phyloP scores from a whole-genome alignment of 2,888 invertebrate genomes.

The Agrochola lychnidis region DNA sequence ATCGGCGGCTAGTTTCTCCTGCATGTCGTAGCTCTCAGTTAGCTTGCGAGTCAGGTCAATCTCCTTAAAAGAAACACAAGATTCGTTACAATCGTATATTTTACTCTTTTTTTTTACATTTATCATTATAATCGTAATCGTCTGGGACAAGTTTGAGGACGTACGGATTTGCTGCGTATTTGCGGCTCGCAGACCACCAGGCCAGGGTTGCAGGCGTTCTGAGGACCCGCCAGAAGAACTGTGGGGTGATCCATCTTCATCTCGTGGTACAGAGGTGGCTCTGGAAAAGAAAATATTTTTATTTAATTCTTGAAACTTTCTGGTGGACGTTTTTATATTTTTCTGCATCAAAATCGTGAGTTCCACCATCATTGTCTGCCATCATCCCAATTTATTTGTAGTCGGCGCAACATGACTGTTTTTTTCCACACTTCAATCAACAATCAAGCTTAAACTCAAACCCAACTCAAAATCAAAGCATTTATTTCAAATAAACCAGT shows the following conservation, averaged over 20 bases:
- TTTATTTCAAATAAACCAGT: no score
- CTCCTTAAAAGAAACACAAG: constrained; percentile 79
- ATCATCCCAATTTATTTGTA: no score
- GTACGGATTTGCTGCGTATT: constrained; percentile 84
- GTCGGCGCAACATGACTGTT: no score
- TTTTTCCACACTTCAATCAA: no score
- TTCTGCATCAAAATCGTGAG: not conserved
- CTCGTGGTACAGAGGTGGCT: constrained; percentile 77
- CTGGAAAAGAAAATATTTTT: constrained; percentile 61
- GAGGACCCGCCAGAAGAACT: constrained; percentile 71
- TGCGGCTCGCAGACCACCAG: constrained; percentile 68
- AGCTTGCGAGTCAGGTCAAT: constrained; percentile 90
- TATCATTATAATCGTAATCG: constrained; percentile 6
- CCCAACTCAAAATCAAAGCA: no score
- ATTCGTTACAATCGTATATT: constrained; percentile 61
- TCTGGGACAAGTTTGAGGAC: constrained; percentile 68
- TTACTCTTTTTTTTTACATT: constrained; percentile 47
- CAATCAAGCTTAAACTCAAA: no score
- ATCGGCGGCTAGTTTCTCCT: constrained; percentile 92
- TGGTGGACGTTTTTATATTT: not conserved
- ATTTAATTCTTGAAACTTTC: not conserved
- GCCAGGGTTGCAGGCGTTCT: constrained; percentile 51
- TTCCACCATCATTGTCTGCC: no score
- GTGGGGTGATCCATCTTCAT: constrained; percentile 82
- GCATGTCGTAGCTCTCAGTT: constrained; percentile 92